Evolutionary conservation across 2,113 vertebrate species (phyloP), one percentile per base, ranked within the genome.

Genomic region (Phylloscopus whistleri): DNA sequence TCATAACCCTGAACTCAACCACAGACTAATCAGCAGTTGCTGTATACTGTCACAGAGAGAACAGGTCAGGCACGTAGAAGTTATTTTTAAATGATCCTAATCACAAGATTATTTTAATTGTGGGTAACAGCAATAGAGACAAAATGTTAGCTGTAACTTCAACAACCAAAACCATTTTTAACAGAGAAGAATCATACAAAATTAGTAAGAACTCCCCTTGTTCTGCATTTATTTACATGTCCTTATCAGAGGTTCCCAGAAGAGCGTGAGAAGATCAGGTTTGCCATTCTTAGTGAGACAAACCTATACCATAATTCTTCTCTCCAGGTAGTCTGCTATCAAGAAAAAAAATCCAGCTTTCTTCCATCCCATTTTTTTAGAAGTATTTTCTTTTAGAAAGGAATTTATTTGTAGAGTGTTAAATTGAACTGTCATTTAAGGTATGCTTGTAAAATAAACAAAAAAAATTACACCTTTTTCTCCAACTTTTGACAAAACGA

Each of bases 81-180:
- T 86, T 92, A 96, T 84, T 97, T 94, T 90, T 89, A 93, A 84
- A 76, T 70, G 0, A 94, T 64, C 31, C 80, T 80, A 94, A 93
- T 77, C 90, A 92, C 30, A 80, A 74, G 43, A 70, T 27, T 66
- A 55, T 53, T 92, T 84, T 90, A 90, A 90, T 67, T 88, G 75
- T 66, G 63, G 67, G 67, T 52, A 90, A 90, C 33, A 94, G 79
- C 43, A 92, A 53, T 13, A 52, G 33, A 88, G 33, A 86, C 21
- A 10, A 86, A 90, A 92, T 3, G 21, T 77, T 59, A 84, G 46
- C 51, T 84, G 2, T 30, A 88, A 62, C 35, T 70, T 77, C 39
- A 91, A 58, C 58, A 92, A 73, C n/a, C 3, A 3, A 77, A 80
- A 62, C 46, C 16, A 55, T n/a, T 79, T 84, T 53, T 62, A 73